phyloP scores from a whole-genome alignment of 2,113 vertebrate genomes.

The Bothrops jararaca region DNA sequence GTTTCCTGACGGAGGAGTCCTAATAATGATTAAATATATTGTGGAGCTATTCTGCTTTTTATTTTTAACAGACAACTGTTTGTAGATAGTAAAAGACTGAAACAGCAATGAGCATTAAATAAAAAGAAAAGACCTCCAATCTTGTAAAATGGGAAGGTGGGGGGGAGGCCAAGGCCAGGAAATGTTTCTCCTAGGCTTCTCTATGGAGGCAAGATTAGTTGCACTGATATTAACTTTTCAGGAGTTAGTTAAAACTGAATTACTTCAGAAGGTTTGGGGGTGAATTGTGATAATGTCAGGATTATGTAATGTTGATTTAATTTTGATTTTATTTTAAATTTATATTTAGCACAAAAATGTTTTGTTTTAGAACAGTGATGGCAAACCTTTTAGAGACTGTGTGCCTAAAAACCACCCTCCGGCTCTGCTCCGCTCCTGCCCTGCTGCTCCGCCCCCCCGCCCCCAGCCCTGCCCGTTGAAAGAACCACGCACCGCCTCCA shows the following conservation, averaged over 20 bases:
- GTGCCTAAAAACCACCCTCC: too few species aligned
- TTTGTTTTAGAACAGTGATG: not conserved
- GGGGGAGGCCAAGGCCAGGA: not conserved
- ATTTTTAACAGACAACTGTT: not conserved
- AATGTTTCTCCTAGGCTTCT: not conserved
- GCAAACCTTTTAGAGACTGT: too few species aligned
- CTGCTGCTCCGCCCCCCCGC: too few species aligned
- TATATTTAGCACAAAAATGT: not conserved
- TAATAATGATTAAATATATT: not conserved
- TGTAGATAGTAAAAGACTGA: not conserved
- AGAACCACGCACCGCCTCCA: too few species aligned
- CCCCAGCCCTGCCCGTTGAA: too few species aligned
- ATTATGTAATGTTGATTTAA: not conserved
- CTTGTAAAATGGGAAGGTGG: not conserved
- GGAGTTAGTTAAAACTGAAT: not conserved
- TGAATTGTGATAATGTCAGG: not conserved
- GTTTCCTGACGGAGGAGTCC: not conserved
- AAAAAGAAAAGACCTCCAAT: not conserved
- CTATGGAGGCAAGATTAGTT: not conserved
- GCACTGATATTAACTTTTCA: not conserved
- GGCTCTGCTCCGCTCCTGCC: too few species aligned
- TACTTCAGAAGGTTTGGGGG: not conserved
- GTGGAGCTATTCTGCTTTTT: not conserved
- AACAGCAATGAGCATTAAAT: not conserved
- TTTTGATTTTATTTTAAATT: not conserved